phyloP scores from a whole-genome alignment of 2,888 invertebrate species.

The Protonemura montana region DNA sequence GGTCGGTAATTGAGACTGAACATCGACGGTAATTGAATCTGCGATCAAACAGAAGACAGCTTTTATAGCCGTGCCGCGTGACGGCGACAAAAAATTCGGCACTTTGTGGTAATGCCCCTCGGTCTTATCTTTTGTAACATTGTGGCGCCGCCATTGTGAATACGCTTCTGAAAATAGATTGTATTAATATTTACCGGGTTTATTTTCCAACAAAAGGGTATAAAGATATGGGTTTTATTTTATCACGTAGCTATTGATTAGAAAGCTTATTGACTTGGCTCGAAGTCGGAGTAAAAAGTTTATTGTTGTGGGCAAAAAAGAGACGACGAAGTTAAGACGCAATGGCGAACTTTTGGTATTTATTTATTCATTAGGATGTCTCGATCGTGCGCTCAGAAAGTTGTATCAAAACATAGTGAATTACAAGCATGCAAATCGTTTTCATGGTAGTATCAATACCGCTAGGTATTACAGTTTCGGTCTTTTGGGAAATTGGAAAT shows the following conservation, averaged over 20 bases:
- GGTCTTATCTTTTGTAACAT: neutral
- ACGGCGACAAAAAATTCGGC: neutral
- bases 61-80: neutral
- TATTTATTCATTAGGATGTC: neutral
- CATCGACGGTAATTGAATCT: neutral
- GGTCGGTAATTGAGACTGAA: neutral
- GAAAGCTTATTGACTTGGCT: neutral
- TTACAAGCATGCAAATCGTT: neutral
- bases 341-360: neutral
- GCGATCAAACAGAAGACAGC: neutral
- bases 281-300: neutral
- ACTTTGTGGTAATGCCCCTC: neutral
- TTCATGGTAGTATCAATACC: neutral
- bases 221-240: neutral
- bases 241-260: neutral
- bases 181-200: neutral
- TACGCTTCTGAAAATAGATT: neutral
- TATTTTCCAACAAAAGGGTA: neutral
- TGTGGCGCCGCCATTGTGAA: neutral
- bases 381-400: neutral
- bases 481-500: neutral
- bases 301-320: neutral
- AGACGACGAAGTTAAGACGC: neutral
- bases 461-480: neutral
- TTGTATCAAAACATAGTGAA: neutral